phyloP scores from a whole-genome alignment of 2,888 invertebrate species.

The Crossocerus cetratus region DNA sequence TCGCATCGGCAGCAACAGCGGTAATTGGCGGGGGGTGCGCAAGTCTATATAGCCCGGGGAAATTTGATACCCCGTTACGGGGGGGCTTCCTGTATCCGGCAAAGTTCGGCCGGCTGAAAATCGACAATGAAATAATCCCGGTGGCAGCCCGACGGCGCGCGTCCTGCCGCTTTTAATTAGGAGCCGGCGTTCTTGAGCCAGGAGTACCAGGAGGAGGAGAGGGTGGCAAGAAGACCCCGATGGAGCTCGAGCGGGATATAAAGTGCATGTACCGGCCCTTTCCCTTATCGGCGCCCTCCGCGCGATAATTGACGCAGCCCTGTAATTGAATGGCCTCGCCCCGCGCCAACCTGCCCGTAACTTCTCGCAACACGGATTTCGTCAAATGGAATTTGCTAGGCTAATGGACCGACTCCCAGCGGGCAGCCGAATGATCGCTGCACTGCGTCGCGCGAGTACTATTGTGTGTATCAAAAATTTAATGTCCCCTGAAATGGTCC shows the following conservation, averaged over 20 bases:
- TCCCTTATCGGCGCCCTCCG: not conserved
- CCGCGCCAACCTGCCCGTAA: not conserved
- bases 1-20: no score
- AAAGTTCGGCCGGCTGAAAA: slow-evolving; percentile 30
- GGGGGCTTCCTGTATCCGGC: not conserved
- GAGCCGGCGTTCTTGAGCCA: slow-evolving; percentile 12
- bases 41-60: slow-evolving; percentile 29
- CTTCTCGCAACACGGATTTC: slow-evolving; percentile 1
- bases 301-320: slow-evolving; percentile 11
- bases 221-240: slow-evolving; percentile 23
- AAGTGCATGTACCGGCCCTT: slow-evolving; percentile 15
- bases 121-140: slow-evolving; percentile 27
- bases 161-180: slow-evolving; percentile 46
- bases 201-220: slow-evolving; percentile 7
- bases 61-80: slow-evolving; percentile 19
- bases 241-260: slow-evolving; percentile 17
- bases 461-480: no score
- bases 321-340: slow-evolving; percentile 24
- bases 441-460: no score
- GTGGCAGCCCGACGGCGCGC: slow-evolving; percentile 20
- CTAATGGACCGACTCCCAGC: not conserved
- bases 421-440: no score
- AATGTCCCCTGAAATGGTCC: no score
- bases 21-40: not conserved
- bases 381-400: not conserved